Evolutionary conservation across 2,888 invertebrate genomes (phyloP).

Genomic region (Erebia epiphron): DNA sequence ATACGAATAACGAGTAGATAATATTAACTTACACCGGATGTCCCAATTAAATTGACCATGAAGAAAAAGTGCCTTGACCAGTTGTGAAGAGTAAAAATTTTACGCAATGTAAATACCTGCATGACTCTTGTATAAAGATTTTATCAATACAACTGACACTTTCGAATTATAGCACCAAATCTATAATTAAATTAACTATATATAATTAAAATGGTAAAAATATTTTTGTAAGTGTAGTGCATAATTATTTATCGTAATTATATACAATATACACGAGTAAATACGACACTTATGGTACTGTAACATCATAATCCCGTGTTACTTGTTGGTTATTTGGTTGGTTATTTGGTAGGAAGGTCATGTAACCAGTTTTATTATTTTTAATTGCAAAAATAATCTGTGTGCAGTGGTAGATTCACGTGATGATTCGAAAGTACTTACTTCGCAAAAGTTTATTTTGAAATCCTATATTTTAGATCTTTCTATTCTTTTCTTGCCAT

Average conservation of each 20-base stretch:
- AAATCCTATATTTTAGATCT: too few relatives aligned
- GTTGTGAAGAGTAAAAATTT: conserved; percentile 8
- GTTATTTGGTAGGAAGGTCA: not conserved
- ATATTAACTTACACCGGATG: conserved; percentile 15
- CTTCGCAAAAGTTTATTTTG: too few relatives aligned
- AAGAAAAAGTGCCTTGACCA: conserved; percentile 20
- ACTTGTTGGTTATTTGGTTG: not conserved
- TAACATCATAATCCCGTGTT: not conserved
- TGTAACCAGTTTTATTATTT: not conserved
- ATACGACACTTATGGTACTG: too few relatives aligned
- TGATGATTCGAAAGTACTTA: not conserved
- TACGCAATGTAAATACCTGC: conserved; percentile 18
- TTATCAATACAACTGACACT: conserved; percentile 14
- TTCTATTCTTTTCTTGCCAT: too few relatives aligned
- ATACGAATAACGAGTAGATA: not conserved
- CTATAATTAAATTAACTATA: conserved; percentile 5
- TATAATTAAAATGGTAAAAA: not conserved
- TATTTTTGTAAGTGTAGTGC: not conserved
- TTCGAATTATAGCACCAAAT: conserved; percentile 17
- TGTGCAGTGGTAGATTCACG: not conserved
- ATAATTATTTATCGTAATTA: too few relatives aligned
- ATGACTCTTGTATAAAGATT: conserved; percentile 4
- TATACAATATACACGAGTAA: too few relatives aligned
- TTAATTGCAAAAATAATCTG: too few relatives aligned
- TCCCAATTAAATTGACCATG: conserved; percentile 19